Conservation (phyloP, 1,140 invertebrate species). For the Zaprionus ornatus region DNA sequence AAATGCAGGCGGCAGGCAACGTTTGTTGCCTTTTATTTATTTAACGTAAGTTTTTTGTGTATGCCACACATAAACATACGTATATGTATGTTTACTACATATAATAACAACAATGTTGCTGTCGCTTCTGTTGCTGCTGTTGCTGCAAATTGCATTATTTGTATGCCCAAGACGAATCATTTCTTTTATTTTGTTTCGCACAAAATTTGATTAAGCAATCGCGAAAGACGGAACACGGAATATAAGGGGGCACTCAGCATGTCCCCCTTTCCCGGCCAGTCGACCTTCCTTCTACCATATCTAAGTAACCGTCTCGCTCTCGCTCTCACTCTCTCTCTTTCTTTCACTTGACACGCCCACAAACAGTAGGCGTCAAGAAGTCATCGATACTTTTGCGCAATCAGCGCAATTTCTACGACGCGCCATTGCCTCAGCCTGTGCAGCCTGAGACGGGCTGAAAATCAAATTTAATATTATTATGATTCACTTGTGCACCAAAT, state of each 20-base stretch:
- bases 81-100: conserved; percentile 2
- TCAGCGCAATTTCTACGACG: conserved; percentile 75
- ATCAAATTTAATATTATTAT: conserved; percentile 83
- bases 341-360: conserved; percentile 23
- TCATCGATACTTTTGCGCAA: conserved; percentile 82
- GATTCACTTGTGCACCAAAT: conserved; percentile 77
- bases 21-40: conserved; percentile 50
- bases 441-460: conserved; percentile 53
- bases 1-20: conserved; percentile 53
- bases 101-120: conserved; percentile 61
- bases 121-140: conserved; percentile 39
- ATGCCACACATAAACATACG: conserved; percentile 19
- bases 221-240: conserved; percentile 11
- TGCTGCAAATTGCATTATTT: conserved; percentile 75
- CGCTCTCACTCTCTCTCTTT: not conserved
- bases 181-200: conserved; percentile 49
- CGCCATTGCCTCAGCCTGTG: conserved; percentile 13
- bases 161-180: conserved; percentile 50
- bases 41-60: conserved; percentile 50
- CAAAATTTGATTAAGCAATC: conserved; percentile 69
- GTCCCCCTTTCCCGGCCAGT: not conserved
- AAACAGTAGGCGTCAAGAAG: conserved; percentile 56
- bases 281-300: not conserved
- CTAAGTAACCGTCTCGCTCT: not conserved
- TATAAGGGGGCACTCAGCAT: conserved; percentile 26